Evolutionary conservation across 2,113 vertebrate genomes (phyloP).

Genomic region (Redunca redunca): DNA sequence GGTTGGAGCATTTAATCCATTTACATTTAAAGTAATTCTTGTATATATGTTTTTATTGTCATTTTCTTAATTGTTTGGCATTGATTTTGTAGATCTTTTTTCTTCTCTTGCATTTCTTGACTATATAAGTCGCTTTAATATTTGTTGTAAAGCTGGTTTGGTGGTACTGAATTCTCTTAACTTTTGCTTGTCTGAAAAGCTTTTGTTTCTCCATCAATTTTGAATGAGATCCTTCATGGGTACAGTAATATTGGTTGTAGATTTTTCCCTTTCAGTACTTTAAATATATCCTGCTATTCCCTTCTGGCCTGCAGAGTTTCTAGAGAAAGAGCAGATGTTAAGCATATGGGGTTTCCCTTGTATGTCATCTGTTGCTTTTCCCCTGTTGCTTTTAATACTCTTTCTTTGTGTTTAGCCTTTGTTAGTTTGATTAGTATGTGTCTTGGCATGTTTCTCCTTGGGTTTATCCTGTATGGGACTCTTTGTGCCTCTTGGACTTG

Average conservation of each 20-base stretch:
- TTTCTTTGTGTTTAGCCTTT: not conserved
- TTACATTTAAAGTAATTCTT: not conserved
- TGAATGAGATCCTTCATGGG: not conserved
- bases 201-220: not conserved
- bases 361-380: not conserved
- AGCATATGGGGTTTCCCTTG: not conserved
- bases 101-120: not conserved
- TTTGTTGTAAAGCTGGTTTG: not conserved
- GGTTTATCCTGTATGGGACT: not conserved
- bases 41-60: not conserved
- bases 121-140: rapidly evolving
- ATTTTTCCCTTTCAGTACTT: not conserved
- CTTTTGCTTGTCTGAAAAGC: not conserved
- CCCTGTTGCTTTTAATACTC: not conserved
- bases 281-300: not conserved
- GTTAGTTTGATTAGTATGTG: not conserved
- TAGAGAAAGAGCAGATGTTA: not conserved
- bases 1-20: not conserved
- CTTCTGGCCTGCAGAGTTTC: not conserved
- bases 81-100: not conserved
- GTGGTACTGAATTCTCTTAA: not conserved
- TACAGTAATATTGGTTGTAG: not conserved
- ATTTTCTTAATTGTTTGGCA: not conserved
- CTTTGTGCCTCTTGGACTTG: not conserved
- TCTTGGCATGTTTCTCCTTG: not conserved